These are phyloP conservation scores for Agrotis segetum DNA, from an alignment of 2,888 invertebrate species.

Conservation along the genomic window DNA sequence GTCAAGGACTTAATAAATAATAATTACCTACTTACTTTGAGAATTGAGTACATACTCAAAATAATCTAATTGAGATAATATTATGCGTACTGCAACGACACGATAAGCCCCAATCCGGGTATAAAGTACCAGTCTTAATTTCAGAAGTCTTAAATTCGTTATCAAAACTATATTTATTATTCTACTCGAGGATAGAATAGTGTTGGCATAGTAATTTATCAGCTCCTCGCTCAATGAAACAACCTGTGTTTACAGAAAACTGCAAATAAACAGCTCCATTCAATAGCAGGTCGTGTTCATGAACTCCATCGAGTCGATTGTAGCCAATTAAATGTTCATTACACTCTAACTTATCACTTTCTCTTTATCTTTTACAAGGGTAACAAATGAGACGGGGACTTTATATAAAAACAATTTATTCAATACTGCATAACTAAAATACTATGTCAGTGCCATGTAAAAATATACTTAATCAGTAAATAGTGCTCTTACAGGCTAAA, in stretches of 20 bases:
- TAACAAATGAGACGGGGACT: conserved; percentile 61
- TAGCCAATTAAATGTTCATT: conserved; percentile 62
- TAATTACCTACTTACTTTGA: too few species aligned
- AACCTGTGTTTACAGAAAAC: conserved; percentile 12
- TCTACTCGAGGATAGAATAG: conserved; percentile 17
- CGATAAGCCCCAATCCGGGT: conserved; percentile 4
- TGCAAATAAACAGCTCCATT: conserved; percentile 48
- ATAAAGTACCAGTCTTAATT: background rate
- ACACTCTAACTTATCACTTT: conserved; percentile 59
- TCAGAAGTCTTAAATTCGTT: background rate
- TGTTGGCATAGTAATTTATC: conserved; percentile 14
- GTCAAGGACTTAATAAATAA: too few species aligned
- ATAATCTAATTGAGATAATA: too few species aligned
- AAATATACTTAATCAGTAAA: conserved; percentile 70
- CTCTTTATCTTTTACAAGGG: conserved; percentile 58
- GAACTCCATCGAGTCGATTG: conserved; percentile 58
- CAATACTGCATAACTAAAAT: conserved; percentile 76
- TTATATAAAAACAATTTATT: conserved; percentile 81
- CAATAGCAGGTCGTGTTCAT: conserved; percentile 62
- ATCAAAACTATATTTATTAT: conserved; percentile 8
- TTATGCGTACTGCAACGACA: conserved; percentile 7
- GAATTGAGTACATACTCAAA: too few species aligned
- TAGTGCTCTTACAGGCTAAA: conserved; percentile 70
- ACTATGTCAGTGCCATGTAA: conserved; percentile 81
- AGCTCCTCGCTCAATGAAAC: conserved; percentile 27